phyloP scores from a whole-genome alignment of 2,113 vertebrate genomes.

The Serilophus lunatus region DNA sequence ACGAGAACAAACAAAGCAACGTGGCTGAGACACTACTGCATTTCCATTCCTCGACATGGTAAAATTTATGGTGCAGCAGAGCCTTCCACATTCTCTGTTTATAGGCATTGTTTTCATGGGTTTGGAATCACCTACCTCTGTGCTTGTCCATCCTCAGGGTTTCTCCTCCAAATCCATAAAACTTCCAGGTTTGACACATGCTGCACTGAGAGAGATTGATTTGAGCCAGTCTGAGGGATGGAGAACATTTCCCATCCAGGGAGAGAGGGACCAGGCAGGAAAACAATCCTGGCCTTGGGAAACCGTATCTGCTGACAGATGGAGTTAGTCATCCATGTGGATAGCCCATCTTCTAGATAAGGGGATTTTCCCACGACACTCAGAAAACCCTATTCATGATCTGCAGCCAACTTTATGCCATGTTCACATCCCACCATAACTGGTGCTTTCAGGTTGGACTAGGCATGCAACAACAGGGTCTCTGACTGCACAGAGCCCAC shows the following conservation, averaged over 20 bases:
- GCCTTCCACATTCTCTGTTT: neutral
- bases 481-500: neutral
- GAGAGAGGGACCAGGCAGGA: neutral
- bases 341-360: neutral
- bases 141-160: neutral
- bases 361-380: accelerated
- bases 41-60: neutral
- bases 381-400: neutral
- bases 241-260: neutral
- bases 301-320: neutral
- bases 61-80: neutral
- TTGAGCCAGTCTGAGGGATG: neutral
- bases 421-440: neutral
- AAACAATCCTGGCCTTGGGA: neutral
- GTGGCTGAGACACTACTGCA: accelerated
- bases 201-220: neutral
- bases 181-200: neutral
- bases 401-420: neutral
- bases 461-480: accelerated
- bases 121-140: neutral
- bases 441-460: accelerated
- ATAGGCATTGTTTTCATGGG: neutral
- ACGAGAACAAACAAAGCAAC: neutral
- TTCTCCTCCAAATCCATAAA: neutral
- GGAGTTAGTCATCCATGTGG: neutral